Conservation (phyloP, 1,140 invertebrate species). For the Aethina tumida region DNA sequence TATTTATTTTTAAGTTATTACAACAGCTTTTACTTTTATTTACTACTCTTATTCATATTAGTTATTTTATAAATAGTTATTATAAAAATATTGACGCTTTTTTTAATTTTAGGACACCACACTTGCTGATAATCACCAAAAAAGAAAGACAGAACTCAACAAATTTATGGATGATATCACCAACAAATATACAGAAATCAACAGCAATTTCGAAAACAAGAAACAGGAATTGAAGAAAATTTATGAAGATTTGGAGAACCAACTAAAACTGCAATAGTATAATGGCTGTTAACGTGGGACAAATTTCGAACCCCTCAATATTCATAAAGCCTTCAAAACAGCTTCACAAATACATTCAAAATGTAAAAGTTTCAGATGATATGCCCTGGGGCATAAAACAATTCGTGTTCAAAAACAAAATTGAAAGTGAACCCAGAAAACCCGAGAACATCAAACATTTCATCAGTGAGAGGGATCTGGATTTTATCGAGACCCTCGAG, state of each 20-base stretch:
- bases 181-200: constrained; percentile 15
- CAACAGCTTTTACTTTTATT: too few relatives aligned
- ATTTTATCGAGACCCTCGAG: constrained; percentile 22
- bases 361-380: constrained; percentile 18
- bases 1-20: too few relatives aligned
- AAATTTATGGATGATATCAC: constrained; percentile 15
- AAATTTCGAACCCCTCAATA: constrained; percentile 20
- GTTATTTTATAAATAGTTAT: too few relatives aligned
- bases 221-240: constrained; percentile 10
- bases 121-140: constrained; percentile 1
- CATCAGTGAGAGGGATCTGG: constrained; percentile 20
- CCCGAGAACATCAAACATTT: constrained; percentile 15
- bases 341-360: constrained; percentile 19
- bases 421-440: constrained; percentile 8
- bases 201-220: constrained; percentile 9
- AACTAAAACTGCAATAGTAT: too few relatives aligned
- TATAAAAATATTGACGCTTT: too few relatives aligned
- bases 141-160: constrained; percentile 14
- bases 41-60: too few relatives aligned
- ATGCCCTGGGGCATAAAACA: constrained; percentile 22
- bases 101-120: constrained; percentile 8
- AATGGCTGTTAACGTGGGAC: constrained; percentile 11
- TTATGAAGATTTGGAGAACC: constrained; percentile 13
- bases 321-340: constrained; percentile 23
- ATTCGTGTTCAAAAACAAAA: constrained; percentile 22